Evolutionary conservation across 2,797 vertebrate genomes (phyloP), one percentile per base, ranked within the genome.

Genomic region (Pangasius djambal): DNA sequence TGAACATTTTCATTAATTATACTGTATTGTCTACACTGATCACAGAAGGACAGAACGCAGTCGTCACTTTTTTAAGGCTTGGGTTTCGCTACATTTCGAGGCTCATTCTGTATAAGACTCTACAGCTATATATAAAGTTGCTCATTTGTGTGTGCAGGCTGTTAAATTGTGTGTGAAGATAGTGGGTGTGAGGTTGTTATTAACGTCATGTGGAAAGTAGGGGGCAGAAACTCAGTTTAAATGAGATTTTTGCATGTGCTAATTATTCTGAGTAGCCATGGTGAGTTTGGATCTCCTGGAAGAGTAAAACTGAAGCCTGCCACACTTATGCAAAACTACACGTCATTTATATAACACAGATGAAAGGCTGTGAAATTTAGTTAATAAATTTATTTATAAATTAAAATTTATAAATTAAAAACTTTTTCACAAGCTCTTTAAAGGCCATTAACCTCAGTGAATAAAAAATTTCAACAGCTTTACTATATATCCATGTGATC

Each of bases 141-240:
- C 78, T 59, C 55, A 37, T 52, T 81, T 81, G 9, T 22, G 52
- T 22, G 78, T 37, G 31, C 55, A 61, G 55, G 55, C 55, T 82
- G 79, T 82, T 82, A 82, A 82, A 82, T 82, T 59, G 55, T 59
- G 79, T 81, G 78, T 82, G 79, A 82, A 82, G 9, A 22, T 59
- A 61, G 85, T 86, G 31, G n/a, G 61, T 6, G 40, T 57, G 85
- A 82, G 34, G 79, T 57, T 69, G 10, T 72, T 61, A 82, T 82
- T 82, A 82, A 22, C 6, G 20, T 82, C 79, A 82, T 82, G 55
- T 40, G 55, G 34, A 82, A 82, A 82, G 55, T 82, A 82, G 31
- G 9, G 79, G 34, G 79, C 31, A 9, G 34, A 25, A 59, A 22
- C 55, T 0, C 4, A 34, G 25, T 25, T 82, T 82, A 40, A 82